Evolutionary conservation across 2,113 vertebrate species (phyloP), one percentile per base, ranked within the genome.

Genomic region (Acanthochromis polyacanthus): DNA sequence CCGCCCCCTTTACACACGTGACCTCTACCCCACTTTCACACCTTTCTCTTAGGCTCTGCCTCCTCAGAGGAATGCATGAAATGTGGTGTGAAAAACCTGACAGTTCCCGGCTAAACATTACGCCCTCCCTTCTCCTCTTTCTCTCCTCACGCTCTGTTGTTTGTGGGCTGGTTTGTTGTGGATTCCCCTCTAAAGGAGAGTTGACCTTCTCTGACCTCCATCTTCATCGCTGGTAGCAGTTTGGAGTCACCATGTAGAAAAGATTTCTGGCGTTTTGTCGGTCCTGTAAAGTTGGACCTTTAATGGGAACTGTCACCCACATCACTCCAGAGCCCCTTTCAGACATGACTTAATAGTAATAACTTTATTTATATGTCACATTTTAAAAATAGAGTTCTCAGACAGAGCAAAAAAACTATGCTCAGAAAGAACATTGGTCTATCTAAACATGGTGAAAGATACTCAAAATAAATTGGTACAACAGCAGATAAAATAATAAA

Each of bases 11-110:
- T 80, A 94, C 96, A 95, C 95, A 94, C 93, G 95, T 87, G 95
- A 94, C 93, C 92, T 93, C 93, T 4, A 93, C 92, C 88, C 92
- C 25, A 91, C 94, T 80, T 92, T 68, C 11, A n/a, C 80, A 71
- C 81, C 78, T 85, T 74, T 78, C 88, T 91, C 75, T 89, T 90
- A 93, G 88, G 81, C 93, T 83, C 88, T 80, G 58, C 82, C 92
- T 92, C 93, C 90, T 90, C 94, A 95, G 94, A 94, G 93, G 85
- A 88, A 89, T 72, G 96, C 97, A 97, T 98, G 97, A 96, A 95
- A 95, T 94, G 93, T 95, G 95, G 86, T 96, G 96, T 96, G 91
- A 81, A 62, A 76, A 68, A 20, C 43, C 67, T 82, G 88, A 71
- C 84, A 89, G 92, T 91, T 91, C 87, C 81, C 76, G 0, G 70